Conservation (phyloP, 2,113 vertebrate species). For the Gulo gulo region DNA sequence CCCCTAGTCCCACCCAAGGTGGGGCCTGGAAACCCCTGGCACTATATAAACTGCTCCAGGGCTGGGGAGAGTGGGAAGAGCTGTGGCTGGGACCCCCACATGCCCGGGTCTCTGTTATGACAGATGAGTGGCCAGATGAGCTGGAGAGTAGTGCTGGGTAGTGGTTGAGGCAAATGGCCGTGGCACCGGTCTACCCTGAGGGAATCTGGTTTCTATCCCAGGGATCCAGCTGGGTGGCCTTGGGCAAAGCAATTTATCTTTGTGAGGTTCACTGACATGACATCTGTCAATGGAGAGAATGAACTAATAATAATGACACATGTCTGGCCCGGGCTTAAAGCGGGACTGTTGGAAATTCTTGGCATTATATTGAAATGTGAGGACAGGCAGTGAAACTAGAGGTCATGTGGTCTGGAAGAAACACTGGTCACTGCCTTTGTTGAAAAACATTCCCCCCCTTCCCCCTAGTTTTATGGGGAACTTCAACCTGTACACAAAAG, state of each 20-base stretch:
- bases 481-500: neutral
- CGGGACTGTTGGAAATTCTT: neutral
- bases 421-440: neutral
- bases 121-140: neutral
- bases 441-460: neutral
- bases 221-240: neutral
- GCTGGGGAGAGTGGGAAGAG: too few species aligned
- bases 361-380: neutral
- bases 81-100: neutral
- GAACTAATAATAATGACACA: too few species aligned
- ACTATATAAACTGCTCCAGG: neutral
- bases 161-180: neutral
- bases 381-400: neutral
- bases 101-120: neutral
- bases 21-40: neutral
- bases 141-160: neutral
- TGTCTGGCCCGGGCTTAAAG: accelerated
- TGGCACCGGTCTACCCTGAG: neutral
- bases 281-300: neutral
- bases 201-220: accelerated
- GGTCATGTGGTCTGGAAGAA: neutral
- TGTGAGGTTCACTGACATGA: neutral
- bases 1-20: neutral
- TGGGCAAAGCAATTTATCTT: neutral
- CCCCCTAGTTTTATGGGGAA: neutral